Evolutionary conservation across 2,797 vertebrate genomes (phyloP).

Genomic region (Chromis chromis): DNA sequence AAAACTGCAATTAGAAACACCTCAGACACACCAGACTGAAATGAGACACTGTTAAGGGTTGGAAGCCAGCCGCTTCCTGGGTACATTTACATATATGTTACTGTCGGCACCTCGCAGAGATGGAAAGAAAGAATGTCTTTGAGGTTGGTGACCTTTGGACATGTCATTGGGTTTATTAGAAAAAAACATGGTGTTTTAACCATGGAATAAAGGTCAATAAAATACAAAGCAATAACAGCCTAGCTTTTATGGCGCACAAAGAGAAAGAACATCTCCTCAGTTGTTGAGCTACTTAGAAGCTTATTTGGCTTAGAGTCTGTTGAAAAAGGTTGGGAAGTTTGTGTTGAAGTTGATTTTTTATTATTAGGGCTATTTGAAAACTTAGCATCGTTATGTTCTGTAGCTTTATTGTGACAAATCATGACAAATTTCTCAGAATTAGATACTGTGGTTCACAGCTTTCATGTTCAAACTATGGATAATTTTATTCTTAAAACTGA

Average conservation of each 20-base stretch:
- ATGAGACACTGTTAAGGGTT: constrained; percentile 72
- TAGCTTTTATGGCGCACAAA: constrained; percentile 44
- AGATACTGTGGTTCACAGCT: not conserved
- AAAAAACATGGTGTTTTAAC: constrained; percentile 70
- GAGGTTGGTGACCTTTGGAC: constrained; percentile 78
- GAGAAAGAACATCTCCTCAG: constrained; percentile 32
- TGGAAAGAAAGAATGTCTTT: constrained; percentile 64
- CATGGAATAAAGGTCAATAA: constrained; percentile 73
- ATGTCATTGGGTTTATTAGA: constrained; percentile 70
- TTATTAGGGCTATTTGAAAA: not conserved
- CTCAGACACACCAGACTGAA: constrained; percentile 76
- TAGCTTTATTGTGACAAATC: not conserved
- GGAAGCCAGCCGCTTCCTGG: constrained; percentile 56
- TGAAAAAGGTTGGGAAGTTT: constrained; percentile 17
- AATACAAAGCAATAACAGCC: constrained; percentile 61
- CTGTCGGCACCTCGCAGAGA: constrained; percentile 64
- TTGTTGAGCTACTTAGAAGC: constrained; percentile 23
- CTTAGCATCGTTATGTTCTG: not conserved
- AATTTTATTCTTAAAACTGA: constrained; percentile 1
- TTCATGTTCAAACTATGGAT: not conserved
- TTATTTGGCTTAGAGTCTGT: constrained; percentile 22
- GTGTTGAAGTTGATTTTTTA: constrained; percentile 12
- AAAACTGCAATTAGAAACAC: constrained; percentile 82
- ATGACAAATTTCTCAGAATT: not conserved
- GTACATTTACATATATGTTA: constrained; percentile 79